Conservation (phyloP, 2,888 invertebrate genomes). For the Ophion slaviceki region DNA sequence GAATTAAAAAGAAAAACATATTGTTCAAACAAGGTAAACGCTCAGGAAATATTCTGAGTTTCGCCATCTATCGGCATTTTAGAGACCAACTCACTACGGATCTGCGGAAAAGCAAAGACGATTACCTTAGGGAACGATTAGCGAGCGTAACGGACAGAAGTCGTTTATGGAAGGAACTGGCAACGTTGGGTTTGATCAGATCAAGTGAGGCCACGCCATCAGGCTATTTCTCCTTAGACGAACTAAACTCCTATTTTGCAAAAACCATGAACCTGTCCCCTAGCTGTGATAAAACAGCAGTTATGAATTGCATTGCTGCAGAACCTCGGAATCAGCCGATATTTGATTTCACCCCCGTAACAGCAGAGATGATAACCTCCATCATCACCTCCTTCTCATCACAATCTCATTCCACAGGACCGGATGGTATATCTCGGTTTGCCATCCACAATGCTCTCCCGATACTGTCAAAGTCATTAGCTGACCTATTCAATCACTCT, state of each 20-base stretch:
- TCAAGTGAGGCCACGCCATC: neutral
- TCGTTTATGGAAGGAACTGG: too few relatives aligned
- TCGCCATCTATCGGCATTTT: neutral
- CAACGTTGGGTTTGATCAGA: too few relatives aligned
- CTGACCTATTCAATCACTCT: too few relatives aligned
- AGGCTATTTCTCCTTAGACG: neutral
- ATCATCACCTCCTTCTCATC: too few relatives aligned
- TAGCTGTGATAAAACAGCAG: too few relatives aligned
- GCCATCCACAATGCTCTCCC: too few relatives aligned
- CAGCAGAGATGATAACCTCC: too few relatives aligned
- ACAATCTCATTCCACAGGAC: too few relatives aligned
- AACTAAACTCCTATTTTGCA: neutral
- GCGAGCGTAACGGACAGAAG: neutral
- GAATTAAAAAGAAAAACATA: neutral
- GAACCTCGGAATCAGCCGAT: neutral
- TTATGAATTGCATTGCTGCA: neutral
- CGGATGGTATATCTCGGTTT: too few relatives aligned
- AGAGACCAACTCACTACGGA: neutral
- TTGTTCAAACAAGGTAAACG: neutral
- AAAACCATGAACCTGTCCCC: too few relatives aligned
- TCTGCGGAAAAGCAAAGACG: neutral
- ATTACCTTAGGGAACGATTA: neutral
- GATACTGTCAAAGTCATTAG: too few relatives aligned
- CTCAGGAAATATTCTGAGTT: neutral
- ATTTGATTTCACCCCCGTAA: neutral